Evolutionary conservation across 2,113 vertebrate genomes (phyloP).

Genomic region (Macrotus californicus): DNA sequence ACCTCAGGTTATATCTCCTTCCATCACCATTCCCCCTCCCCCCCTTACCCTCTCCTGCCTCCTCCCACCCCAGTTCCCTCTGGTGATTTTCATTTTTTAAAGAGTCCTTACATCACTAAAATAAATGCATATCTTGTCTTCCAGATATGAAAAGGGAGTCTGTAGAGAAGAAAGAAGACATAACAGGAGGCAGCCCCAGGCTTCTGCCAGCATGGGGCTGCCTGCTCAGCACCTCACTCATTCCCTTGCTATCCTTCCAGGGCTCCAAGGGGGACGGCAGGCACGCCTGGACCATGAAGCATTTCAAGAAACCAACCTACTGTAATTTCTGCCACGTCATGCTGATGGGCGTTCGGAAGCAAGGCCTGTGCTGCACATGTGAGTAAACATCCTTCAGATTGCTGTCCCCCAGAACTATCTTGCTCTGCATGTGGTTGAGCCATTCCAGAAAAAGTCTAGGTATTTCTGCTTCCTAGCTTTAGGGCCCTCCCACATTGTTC

Average conservation of each 20-base stretch:
- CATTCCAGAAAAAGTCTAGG: not conserved
- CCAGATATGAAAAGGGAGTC: not conserved
- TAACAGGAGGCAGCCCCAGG: fast-evolving
- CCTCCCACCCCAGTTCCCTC: too few relatives aligned
- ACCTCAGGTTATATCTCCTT: too few relatives aligned
- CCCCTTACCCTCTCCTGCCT: too few relatives aligned
- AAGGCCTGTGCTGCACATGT: conserved; percentile 95
- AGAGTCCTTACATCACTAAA: not conserved
- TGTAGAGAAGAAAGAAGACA: not conserved
- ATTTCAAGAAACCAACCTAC: conserved; percentile 97
- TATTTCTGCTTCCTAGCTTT: not conserved
- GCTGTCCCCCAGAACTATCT: too few relatives aligned
- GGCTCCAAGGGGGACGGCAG: conserved; percentile 91
- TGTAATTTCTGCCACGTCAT: conserved; percentile 96
- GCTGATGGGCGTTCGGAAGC: conserved; percentile 93
- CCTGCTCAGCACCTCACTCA: not conserved
- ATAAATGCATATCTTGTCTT: not conserved
- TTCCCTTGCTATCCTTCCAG: conserved; percentile 68
- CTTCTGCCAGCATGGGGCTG: not conserved
- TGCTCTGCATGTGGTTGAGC: not conserved
- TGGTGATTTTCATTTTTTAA: not conserved
- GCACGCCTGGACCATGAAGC: conserved; percentile 94
- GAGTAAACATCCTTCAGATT: conserved; percentile 68
- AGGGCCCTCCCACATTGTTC: not conserved
- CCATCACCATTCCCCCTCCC: too few relatives aligned